Conservation (phyloP, 2,797 vertebrate species). For the Microctenopoma steveboyesi region DNA sequence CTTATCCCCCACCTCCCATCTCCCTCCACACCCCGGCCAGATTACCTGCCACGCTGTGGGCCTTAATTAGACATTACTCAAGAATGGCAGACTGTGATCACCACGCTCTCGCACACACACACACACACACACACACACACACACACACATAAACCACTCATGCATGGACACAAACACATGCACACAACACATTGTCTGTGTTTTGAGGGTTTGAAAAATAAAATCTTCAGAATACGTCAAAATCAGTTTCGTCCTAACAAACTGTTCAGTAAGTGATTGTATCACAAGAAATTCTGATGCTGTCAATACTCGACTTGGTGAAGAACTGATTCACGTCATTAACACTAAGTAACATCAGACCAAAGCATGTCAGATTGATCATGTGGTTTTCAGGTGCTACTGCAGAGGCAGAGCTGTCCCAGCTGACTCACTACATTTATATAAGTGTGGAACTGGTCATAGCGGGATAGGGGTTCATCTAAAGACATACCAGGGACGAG, state of each 20-base stretch:
- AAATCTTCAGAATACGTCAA: neutral
- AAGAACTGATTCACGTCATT: neutral
- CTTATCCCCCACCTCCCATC: slow-evolving; percentile 44
- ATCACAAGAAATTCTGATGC: neutral
- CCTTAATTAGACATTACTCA: slow-evolving; percentile 77
- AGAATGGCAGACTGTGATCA: slow-evolving; percentile 70
- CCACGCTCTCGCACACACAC: slow-evolving; percentile 16
- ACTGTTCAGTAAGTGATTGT: neutral
- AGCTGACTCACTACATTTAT: too few species aligned
- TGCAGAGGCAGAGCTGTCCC: too few species aligned
- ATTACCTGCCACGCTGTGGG: slow-evolving; percentile 72
- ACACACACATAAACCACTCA: slow-evolving; percentile 9
- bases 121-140: slow-evolving; percentile 9
- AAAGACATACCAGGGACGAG: too few species aligned
- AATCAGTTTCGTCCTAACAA: slow-evolving; percentile 8
- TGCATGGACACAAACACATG: slow-evolving; percentile 7
- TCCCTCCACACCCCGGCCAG: slow-evolving; percentile 47
- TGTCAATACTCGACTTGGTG: neutral
- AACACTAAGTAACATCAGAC: too few species aligned
- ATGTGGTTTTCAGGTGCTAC: too few species aligned
- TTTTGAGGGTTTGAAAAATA: slow-evolving; percentile 7
- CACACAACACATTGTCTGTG: slow-evolving; percentile 36
- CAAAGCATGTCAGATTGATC: too few species aligned
- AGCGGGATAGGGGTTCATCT: too few species aligned
- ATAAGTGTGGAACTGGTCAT: too few species aligned